phyloP scores from a whole-genome alignment of 2,888 invertebrate species.

The Ischnus inquisitorius region DNA sequence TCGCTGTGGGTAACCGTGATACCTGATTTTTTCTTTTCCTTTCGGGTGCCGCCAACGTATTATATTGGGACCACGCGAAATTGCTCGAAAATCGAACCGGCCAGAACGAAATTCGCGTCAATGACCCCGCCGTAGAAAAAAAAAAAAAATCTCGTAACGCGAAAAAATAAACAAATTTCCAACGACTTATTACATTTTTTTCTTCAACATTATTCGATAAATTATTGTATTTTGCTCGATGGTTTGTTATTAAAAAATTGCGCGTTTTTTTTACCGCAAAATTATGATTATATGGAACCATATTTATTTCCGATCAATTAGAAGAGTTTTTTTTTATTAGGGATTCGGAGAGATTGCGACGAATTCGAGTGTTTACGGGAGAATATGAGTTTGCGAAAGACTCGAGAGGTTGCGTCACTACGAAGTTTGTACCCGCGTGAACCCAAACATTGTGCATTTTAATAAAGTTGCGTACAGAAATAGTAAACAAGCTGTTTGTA shows the following conservation, averaged over 20 bases:
- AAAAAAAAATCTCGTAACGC: too few species aligned
- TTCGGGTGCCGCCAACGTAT: background rate
- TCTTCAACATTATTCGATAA: too few species aligned
- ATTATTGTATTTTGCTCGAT: too few species aligned
- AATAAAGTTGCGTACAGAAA: background rate
- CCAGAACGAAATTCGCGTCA: background rate
- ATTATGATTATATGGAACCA: too few species aligned
- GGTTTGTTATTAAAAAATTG: too few species aligned
- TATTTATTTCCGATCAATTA: too few species aligned
- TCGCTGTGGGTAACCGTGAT: slow-evolving; percentile 43
- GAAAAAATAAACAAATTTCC: too few species aligned
- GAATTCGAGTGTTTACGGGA: background rate
- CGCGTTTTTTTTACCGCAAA: too few species aligned
- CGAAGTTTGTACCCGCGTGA: background rate
- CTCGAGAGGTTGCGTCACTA: slow-evolving; percentile 3
- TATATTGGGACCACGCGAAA: background rate
- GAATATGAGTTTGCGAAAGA: slow-evolving; percentile 2
- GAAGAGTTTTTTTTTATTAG: background rate
- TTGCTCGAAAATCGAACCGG: background rate
- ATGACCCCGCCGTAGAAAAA: background rate
- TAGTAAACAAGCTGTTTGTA: background rate
- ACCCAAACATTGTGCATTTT: slow-evolving; percentile 8
- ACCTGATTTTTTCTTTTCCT: slow-evolving; percentile 28
- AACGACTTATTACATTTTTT: too few species aligned
- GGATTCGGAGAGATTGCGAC: background rate